phyloP scores from a whole-genome alignment of 2,797 vertebrate species.

The Sebastiscus albofasciatus region DNA sequence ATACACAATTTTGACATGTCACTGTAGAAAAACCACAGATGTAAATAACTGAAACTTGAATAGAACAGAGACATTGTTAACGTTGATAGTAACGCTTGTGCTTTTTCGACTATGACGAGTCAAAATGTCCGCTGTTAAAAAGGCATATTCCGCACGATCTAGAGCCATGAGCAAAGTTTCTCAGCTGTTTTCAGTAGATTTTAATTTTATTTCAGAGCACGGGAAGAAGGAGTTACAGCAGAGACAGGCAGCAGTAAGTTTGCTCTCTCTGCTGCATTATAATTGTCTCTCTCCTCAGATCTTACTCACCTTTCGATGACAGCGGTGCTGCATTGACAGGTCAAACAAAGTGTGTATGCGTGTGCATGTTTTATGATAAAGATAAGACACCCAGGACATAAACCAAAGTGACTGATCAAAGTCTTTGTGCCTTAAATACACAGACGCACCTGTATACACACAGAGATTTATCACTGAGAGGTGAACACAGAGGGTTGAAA shows the following conservation, averaged over 20 bases:
- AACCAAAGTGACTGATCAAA: slow-evolving; percentile 30
- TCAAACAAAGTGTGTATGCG: slow-evolving; percentile 21
- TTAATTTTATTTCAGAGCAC: not conserved
- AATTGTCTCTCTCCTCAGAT: slow-evolving; percentile 6
- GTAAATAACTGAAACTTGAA: too few species aligned
- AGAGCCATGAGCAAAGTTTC: not conserved
- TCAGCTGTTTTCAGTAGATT: not conserved
- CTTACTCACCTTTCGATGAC: not conserved
- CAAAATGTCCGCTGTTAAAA: too few species aligned
- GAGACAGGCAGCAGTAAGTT: not conserved
- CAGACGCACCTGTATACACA: not conserved
- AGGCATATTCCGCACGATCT: too few species aligned
- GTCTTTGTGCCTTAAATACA: slow-evolving; percentile 21
- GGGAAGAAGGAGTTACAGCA: not conserved
- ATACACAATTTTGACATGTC: too few species aligned
- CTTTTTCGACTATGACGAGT: too few species aligned
- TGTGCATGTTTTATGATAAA: slow-evolving; percentile 33
- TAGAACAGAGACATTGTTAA: too few species aligned
- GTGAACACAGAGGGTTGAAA: not conserved
- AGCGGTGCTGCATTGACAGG: not conserved
- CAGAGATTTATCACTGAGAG: slow-evolving; percentile 7
- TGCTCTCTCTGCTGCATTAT: not conserved
- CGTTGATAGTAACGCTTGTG: too few species aligned
- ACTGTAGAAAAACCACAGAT: too few species aligned
- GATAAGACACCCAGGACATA: slow-evolving; percentile 39